Conservation (phyloP, 2,797 vertebrate genomes). For the Spinus pinus region DNA sequence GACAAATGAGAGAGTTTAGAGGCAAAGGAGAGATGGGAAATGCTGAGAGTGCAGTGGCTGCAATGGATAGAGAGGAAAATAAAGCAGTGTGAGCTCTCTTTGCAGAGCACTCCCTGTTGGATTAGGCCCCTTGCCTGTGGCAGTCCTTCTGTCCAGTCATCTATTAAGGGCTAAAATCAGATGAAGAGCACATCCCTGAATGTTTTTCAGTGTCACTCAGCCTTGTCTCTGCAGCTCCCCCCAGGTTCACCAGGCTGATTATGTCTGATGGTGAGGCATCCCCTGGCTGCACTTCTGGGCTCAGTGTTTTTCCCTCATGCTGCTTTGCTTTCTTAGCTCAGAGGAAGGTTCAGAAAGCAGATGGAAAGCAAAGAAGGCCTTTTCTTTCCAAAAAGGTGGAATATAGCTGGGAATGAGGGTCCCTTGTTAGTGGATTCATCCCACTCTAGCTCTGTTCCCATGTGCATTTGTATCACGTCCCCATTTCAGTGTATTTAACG, state of each 20-base stretch:
- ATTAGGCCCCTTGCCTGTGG: background rate
- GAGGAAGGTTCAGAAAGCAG: background rate
- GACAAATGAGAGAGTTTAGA: background rate
- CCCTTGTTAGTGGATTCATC: background rate
- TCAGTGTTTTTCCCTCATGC: background rate
- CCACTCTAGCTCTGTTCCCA: background rate
- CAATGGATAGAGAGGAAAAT: background rate
- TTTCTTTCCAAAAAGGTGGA: background rate
- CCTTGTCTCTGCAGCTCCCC: background rate
- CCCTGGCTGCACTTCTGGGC: background rate
- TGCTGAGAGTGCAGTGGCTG: background rate
- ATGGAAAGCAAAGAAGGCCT: background rate
- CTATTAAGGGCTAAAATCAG: background rate
- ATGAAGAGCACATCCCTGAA: background rate
- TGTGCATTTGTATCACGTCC: background rate
- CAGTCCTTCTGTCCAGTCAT: background rate
- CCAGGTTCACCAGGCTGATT: background rate
- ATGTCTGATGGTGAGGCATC: background rate
- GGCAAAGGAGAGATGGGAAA: background rate
- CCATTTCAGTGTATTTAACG: background rate
- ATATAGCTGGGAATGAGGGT: background rate
- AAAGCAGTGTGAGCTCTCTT: background rate
- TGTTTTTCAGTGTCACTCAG: background rate
- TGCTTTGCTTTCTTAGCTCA: background rate
- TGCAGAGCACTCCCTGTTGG: background rate